A percentile compares a stretch with the other conserved stretches of the same genome.
phyloP scores from a whole-genome alignment of 2,888 invertebrate genomes.

The Temnothorax unifasciatus region DNA sequence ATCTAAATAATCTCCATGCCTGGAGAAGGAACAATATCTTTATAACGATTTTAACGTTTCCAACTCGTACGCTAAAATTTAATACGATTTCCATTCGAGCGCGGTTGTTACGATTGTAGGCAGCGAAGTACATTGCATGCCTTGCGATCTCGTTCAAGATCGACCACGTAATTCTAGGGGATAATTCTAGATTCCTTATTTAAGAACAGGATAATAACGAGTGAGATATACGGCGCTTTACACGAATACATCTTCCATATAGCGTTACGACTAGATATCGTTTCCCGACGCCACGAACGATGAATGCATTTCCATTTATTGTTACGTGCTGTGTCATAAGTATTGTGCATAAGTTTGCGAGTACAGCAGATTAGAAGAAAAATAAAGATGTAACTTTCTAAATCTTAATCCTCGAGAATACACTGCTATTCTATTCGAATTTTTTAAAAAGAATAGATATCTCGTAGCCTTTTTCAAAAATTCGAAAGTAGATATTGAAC shows the following conservation, averaged over 20 bases:
- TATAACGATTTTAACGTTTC: constrained; percentile 15
- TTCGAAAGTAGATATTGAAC: not conserved
- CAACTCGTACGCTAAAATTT: constrained; percentile 9
- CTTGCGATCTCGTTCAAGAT: constrained; percentile 8
- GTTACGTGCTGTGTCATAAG: not conserved
- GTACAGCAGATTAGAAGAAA: not conserved
- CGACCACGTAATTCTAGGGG: not conserved
- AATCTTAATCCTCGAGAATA: not conserved
- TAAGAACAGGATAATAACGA: constrained; percentile 30
- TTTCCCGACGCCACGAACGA: not conserved
- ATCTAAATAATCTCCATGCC: not conserved
- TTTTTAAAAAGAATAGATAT: not conserved
- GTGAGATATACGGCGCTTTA: constrained; percentile 7
- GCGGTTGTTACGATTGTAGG: constrained; percentile 6
- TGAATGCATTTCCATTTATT: not conserved
- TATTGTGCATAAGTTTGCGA: not conserved
- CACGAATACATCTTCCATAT: not conserved
- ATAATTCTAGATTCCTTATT: constrained; percentile 18
- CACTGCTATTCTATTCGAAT: not conserved
- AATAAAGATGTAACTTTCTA: not conserved
- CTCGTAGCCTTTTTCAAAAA: not conserved
- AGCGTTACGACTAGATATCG: not conserved
- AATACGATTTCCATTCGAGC: constrained; percentile 1
- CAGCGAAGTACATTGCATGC: not conserved
- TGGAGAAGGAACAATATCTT: not conserved